phyloP scores from a whole-genome alignment of 2,888 invertebrate genomes.

The Abscondita cerata region DNA sequence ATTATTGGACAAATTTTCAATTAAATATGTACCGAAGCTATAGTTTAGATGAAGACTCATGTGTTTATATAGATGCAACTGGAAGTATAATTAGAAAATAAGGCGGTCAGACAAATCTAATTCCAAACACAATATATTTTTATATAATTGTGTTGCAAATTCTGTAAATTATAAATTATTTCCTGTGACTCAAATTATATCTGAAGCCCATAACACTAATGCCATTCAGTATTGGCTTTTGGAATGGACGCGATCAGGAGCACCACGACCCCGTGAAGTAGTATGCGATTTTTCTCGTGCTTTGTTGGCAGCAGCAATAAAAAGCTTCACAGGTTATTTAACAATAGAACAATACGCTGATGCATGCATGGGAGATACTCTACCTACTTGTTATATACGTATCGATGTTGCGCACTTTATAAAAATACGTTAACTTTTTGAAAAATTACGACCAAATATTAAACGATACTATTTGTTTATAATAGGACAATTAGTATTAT shows the following conservation, averaged over 20 bases:
- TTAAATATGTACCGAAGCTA: constrained; percentile 1
- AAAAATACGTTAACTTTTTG: constrained; percentile 17
- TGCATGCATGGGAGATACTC: not conserved
- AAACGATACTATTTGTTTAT: constrained; percentile 6
- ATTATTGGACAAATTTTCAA: constrained; percentile 5
- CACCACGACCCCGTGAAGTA: constrained; percentile 7
- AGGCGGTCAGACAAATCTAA: not conserved
- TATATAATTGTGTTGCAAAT: constrained; percentile 2
- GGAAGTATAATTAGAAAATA: not conserved
- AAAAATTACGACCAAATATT: not conserved
- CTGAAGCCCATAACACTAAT: too few species aligned
- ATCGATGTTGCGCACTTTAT: constrained; percentile 19
- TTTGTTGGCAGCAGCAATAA: constrained; percentile 1
- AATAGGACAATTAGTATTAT: constrained; percentile 14
- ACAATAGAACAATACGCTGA: constrained; percentile 1
- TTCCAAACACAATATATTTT: not conserved
- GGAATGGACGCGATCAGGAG: constrained; percentile 2
- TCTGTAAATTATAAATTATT: not conserved
- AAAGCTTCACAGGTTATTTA: constrained; percentile 6
- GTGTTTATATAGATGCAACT: not conserved
- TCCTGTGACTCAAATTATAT: too few species aligned
- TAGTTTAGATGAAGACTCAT: not conserved
- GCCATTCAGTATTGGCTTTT: not conserved
- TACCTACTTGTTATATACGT: constrained; percentile 5
- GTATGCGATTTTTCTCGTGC: not conserved